Base-by-base conservation (phyloP, 2,113 vertebrate genomes). In the Origma solitaria region DNA sequence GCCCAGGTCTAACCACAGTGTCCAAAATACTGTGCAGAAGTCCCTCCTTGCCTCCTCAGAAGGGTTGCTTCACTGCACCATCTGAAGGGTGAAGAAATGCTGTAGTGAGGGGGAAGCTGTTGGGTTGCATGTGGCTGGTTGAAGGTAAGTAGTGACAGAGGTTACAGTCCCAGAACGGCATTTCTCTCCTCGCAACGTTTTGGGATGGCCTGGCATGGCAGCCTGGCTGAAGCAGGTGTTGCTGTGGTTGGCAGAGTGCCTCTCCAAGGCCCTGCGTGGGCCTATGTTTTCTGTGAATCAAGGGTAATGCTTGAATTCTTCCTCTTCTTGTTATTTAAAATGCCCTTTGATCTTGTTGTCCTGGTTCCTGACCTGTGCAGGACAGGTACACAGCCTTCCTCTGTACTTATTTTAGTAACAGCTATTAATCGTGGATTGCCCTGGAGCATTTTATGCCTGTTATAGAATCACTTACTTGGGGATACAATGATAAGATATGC, bases 1-100 rank as follows among this genome's bases (percentile, higher is more conserved):
- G 50, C 72, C 56, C 53, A 68, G 64, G 37, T 69, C 84, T 94
- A 73, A 95, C 96, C 81, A 62, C 54, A 1, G 35, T 50, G 73
- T 87, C 75, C 1, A 40, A 72, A 91, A 80, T 64, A 35, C 5
- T 0, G 0, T 84, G 91, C 88, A 81, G 95, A 95, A 96, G 86
- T 80, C 66, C 81, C 24, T 93, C 47, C 72, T 83, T 1, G 2
- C n/a, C 10, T 40, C 79, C 76, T 90, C 7, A 0, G 45, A 69
- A 45, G 71, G 25, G 24, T 96, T 97, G 76, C 83, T 58, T 93
- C 88, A 95, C 47, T 7, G 15, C 58, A 28, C 38, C 64, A 0
- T 77, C 80, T 73, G 58, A 22, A 75, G 73, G 47, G 82, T 90
- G 80, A 90, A 71, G 96, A 95, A 93, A 87, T 89, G 65, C 78